phyloP scores from a whole-genome alignment of 1,140 invertebrate genomes.

The Drusus annulatus region DNA sequence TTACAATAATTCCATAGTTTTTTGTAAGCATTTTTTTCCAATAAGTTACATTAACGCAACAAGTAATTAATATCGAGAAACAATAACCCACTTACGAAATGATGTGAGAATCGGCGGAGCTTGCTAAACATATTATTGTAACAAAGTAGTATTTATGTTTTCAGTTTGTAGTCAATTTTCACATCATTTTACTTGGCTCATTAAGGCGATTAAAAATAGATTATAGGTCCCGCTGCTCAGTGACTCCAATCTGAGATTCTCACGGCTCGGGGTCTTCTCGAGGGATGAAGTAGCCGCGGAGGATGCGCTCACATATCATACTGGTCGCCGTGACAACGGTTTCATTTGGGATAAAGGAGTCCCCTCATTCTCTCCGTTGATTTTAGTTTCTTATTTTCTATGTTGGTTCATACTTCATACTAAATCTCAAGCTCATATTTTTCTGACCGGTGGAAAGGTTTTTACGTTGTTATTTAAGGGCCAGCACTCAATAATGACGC shows the following conservation, averaged over 20 bases:
- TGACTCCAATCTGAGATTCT: background rate
- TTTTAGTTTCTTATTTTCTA: too few relatives aligned
- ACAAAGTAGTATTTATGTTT: background rate
- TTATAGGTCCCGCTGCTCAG: background rate
- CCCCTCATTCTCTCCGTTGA: too few relatives aligned
- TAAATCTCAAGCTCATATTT: too few relatives aligned
- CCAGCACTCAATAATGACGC: too few relatives aligned
- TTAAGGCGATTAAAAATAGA: background rate
- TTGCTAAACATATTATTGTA: slow-evolving; percentile 5
- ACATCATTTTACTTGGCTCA: background rate
- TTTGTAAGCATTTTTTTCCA: background rate
- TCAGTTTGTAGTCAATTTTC: background rate
- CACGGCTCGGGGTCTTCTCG: background rate
- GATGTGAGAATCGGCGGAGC: slow-evolving; percentile 14
- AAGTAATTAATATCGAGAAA: slow-evolving; percentile 9
- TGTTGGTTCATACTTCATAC: too few relatives aligned
- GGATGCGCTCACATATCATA: background rate
- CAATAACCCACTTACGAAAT: slow-evolving; percentile 2
- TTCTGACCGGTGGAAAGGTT: too few relatives aligned
- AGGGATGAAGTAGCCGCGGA: background rate
- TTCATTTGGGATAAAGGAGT: too few relatives aligned
- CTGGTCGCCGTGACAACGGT: too few relatives aligned
- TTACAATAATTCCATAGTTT: background rate
- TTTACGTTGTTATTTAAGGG: too few relatives aligned
- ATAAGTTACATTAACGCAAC: background rate